These are phyloP conservation scores for Gryllus bimaculatus DNA, from an alignment of 1,140 invertebrate species.

Conservation along the genomic window DNA sequence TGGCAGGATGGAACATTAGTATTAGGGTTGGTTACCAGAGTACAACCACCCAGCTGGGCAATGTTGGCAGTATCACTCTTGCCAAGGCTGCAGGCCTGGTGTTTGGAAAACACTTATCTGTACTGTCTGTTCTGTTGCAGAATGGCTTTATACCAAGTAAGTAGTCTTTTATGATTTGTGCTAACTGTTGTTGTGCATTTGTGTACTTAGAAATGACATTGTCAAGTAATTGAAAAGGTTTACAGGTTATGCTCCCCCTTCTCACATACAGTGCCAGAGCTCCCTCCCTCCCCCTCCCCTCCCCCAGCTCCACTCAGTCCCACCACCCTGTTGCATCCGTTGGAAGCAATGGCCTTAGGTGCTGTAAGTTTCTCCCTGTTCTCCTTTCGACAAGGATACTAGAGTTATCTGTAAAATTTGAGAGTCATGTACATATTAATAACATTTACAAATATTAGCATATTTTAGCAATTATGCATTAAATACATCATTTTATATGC, in stretches of 20 bases:
- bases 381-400: neutral
- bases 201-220: neutral
- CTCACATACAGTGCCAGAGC: neutral
- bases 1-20: neutral
- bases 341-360: slow-evolving; percentile 3
- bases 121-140: neutral
- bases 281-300: neutral
- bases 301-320: too few species aligned
- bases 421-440: slow-evolving; percentile 11
- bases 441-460: slow-evolving; percentile 15
- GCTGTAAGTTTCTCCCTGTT: neutral
- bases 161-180: slow-evolving; percentile 5
- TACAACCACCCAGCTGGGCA: neutral
- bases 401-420: slow-evolving; percentile 11
- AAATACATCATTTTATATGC: slow-evolving; percentile 20
- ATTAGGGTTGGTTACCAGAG: neutral
- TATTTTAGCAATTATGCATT: slow-evolving; percentile 17
- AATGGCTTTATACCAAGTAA: slow-evolving; percentile 5
- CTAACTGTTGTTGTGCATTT: slow-evolving; percentile 1
- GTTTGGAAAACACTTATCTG: slow-evolving; percentile 1
- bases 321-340: neutral
- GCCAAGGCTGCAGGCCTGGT: neutral
- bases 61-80: slow-evolving; percentile 4
- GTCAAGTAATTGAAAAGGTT: slow-evolving; percentile 5
- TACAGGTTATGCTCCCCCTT: slow-evolving; percentile 3